phyloP scores from a whole-genome alignment of 2,113 vertebrate species.

The Chrysemys picta region DNA sequence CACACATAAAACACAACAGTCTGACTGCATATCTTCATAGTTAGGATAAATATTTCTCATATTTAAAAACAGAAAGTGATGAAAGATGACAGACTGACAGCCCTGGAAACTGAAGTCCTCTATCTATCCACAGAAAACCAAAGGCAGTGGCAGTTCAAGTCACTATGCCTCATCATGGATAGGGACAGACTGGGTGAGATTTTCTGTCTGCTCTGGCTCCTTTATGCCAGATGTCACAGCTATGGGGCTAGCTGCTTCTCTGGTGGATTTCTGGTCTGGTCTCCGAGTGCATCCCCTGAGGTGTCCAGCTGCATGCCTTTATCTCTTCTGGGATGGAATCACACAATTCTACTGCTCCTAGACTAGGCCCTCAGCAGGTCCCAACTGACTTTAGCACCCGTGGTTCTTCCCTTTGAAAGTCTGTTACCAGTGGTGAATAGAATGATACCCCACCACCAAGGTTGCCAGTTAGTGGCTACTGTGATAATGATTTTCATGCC shows the following conservation, averaged over 20 bases:
- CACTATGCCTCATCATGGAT: neutral
- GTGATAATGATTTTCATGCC: neutral
- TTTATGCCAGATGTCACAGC: neutral
- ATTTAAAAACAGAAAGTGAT: neutral
- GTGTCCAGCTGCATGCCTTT: accelerated
- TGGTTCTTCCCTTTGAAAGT: neutral
- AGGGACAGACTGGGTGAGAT: accelerated
- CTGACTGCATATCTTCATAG: neutral
- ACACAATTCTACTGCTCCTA: accelerated
- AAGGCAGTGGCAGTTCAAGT: accelerated
- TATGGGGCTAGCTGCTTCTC: neutral
- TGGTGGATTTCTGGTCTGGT: neutral
- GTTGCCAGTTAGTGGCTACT: neutral
- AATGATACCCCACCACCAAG: neutral
- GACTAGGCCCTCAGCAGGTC: accelerated
- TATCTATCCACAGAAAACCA: neutral
- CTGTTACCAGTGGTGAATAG: neutral
- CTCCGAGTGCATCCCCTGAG: neutral
- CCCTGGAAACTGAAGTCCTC: neutral
- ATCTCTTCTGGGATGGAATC: neutral
- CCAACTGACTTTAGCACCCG: neutral
- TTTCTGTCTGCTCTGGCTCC: neutral
- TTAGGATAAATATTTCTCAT: conserved; percentile 45
- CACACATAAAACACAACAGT: neutral
- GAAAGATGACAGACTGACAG: neutral